Conservation (phyloP, 2,113 vertebrate genomes). For the Motacilla alba region DNA sequence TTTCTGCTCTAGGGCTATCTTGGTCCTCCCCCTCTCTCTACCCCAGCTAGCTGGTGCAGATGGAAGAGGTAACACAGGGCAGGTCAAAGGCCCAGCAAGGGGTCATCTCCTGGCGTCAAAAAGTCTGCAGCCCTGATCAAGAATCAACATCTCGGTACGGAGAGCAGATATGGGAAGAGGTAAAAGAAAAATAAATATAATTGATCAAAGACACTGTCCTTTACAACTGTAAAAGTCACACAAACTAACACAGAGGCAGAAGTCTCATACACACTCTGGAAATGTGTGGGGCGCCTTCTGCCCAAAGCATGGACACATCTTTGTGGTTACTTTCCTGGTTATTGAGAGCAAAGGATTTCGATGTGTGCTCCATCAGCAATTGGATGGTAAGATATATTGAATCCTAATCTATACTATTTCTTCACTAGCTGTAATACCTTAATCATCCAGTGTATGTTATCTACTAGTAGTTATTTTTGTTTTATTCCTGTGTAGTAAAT, state of each 20-base stretch:
- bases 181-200: not conserved
- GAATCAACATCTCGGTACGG: not conserved
- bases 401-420: not conserved
- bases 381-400: not conserved
- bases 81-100: not conserved
- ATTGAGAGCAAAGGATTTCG: not conserved
- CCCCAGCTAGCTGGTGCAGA: not conserved
- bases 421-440: not conserved
- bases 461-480: not conserved
- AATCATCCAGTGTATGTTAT: too few relatives aligned
- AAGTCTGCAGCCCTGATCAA: not conserved
- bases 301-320: not conserved
- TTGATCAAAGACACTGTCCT: not conserved
- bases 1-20: not conserved
- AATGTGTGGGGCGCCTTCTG: not conserved
- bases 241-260: not conserved
- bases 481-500: not conserved
- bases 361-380: not conserved
- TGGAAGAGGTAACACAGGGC: not conserved
- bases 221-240: not conserved
- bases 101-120: not conserved
- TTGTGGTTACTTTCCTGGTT: not conserved
- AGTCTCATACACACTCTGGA: not conserved
- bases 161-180: not conserved
- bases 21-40: not conserved